A percentile compares a stretch with the other conserved stretches of the same genome.
phyloP scores from a whole-genome alignment of 2,113 vertebrate genomes.

The Marmota monax region DNA sequence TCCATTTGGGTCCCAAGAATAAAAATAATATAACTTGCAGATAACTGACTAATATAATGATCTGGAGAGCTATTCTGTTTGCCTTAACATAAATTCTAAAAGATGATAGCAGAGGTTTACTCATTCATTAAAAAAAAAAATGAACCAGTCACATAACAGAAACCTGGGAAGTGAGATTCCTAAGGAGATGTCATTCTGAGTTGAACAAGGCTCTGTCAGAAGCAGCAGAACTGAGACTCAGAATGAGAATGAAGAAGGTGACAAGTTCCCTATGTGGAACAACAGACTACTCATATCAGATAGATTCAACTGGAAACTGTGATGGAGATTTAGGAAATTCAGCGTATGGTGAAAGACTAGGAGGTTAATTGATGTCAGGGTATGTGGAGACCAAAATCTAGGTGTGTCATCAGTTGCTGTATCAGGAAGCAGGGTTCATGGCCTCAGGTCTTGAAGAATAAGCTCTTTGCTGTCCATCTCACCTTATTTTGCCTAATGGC shows the following conservation, averaged over 20 bases:
- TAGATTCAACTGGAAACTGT: background rate
- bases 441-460: background rate
- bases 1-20: background rate
- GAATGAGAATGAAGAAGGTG: background rate
- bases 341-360: background rate
- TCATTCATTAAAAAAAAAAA: constrained; percentile 49
- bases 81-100: constrained; percentile 10
- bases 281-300: background rate
- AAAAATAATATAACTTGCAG: background rate
- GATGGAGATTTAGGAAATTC: background rate
- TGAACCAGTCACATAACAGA: background rate
- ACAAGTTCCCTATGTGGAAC: background rate
- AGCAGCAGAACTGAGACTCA: background rate
- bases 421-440: background rate
- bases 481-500: background rate
- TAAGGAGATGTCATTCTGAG: background rate
- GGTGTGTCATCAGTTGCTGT: background rate
- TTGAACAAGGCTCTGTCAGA: background rate
- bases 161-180: background rate
- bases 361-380: background rate
- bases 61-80: background rate
- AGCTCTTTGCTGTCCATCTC: background rate
- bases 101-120: background rate
- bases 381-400: background rate
- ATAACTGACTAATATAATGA: constrained; percentile 29